Conservation (phyloP, 2,888 invertebrate genomes). For the Hypselothyrea guttata region DNA sequence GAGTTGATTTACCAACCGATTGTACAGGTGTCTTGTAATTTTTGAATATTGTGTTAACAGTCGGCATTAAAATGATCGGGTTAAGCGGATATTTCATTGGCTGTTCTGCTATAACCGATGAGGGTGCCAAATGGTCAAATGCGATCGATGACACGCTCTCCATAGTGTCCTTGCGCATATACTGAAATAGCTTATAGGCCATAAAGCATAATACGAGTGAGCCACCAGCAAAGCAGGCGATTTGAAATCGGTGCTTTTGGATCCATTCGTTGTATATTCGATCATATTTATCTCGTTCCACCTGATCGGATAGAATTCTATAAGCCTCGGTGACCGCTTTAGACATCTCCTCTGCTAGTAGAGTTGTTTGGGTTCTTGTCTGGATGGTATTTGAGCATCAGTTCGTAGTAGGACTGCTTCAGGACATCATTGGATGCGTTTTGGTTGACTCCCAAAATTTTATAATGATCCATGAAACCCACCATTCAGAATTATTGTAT, state of each 20-base stretch:
- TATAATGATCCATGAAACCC: slow-evolving; percentile 16
- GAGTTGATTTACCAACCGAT: too few species aligned
- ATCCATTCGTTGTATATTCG: too few species aligned
- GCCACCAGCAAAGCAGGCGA: background rate
- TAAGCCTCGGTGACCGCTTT: slow-evolving; percentile 1
- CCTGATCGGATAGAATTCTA: background rate
- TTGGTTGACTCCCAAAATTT: slow-evolving; percentile 8
- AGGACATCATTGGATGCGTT: slow-evolving; percentile 5
- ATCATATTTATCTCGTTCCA: too few species aligned
- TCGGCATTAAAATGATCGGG: too few species aligned
- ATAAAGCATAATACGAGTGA: background rate
- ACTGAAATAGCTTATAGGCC: background rate
- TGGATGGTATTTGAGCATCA: slow-evolving; percentile 23
- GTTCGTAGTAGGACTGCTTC: slow-evolving; percentile 1
- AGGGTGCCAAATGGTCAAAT: background rate
- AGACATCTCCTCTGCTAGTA: too few species aligned
- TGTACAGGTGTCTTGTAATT: too few species aligned
- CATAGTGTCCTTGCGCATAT: background rate
- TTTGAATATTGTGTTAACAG: too few species aligned
- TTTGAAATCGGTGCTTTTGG: background rate
- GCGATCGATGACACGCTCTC: background rate
- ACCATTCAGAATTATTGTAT: too few species aligned
- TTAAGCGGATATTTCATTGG: background rate
- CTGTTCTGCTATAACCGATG: too few species aligned
- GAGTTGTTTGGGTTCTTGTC: slow-evolving; percentile 27